These are phyloP conservation scores for Gallinago paraguaiae DNA, from an alignment of 2,113 vertebrate genomes.

Conservation along the genomic window DNA sequence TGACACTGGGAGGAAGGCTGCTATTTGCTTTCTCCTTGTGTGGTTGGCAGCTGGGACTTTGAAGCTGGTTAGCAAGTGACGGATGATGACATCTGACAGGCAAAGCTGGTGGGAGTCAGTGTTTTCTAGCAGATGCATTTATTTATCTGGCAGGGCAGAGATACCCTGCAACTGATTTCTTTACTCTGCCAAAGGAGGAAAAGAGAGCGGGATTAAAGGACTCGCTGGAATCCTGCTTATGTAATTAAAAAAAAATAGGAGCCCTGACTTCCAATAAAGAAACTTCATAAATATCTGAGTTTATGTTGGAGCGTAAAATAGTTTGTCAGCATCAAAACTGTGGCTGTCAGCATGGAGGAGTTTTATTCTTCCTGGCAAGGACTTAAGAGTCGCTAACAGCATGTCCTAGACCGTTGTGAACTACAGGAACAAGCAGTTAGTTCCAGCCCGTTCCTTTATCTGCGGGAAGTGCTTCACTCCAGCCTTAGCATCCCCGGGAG, in stretches of 20 bases:
- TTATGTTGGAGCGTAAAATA: slow-evolving; percentile 35
- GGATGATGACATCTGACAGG: slow-evolving; percentile 40
- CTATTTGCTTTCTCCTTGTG: slow-evolving; percentile 2
- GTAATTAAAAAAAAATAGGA: slow-evolving; percentile 60
- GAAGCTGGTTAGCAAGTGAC: slow-evolving; percentile 29
- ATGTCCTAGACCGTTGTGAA: neutral
- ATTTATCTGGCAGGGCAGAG: slow-evolving; percentile 34
- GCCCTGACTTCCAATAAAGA: slow-evolving; percentile 53
- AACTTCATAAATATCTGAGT: slow-evolving; percentile 53
- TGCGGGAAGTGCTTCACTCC: neutral
- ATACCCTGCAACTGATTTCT: neutral
- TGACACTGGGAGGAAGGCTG: neutral
- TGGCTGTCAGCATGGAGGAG: slow-evolving; percentile 53
- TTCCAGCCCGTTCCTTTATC: neutral
- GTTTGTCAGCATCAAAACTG: slow-evolving; percentile 53
- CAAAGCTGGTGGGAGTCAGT: slow-evolving; percentile 7
- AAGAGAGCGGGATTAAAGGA: slow-evolving; percentile 13
- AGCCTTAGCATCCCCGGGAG: neutral
- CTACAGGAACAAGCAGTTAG: neutral
- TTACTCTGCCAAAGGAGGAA: neutral
- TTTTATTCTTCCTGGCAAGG: slow-evolving; percentile 60
- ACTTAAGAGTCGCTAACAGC: neutral
- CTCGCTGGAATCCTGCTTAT: slow-evolving; percentile 44
- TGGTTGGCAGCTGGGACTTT: slow-evolving; percentile 26
- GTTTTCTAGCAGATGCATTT: slow-evolving; percentile 14